Evolutionary conservation across 2,888 invertebrate species (phyloP).

Genomic region (Rhabditoides inermis): DNA sequence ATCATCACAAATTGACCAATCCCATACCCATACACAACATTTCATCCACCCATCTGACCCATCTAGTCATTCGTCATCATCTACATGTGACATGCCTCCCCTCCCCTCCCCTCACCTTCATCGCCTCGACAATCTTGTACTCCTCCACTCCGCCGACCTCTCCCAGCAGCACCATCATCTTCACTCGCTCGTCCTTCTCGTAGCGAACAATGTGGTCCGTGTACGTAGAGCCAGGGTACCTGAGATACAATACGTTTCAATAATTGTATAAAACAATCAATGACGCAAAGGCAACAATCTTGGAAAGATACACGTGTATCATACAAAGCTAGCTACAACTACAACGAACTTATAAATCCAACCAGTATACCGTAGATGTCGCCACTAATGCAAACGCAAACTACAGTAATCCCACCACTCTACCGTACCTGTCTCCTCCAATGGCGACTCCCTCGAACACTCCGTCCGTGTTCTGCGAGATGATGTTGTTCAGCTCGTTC

Average conservation of each 20-base stretch:
- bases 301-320: too few relatives aligned
- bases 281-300: too few relatives aligned
- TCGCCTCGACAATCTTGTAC: conserved; percentile 83
- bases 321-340: too few relatives aligned
- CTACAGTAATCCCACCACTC: neutral
- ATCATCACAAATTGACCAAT: too few relatives aligned
- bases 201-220: conserved; percentile 88
- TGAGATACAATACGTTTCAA: too few relatives aligned
- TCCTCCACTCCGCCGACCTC: conserved; percentile 98
- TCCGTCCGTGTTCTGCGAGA: conserved; percentile 76
- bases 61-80: too few relatives aligned
- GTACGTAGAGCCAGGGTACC: conserved; percentile 92
- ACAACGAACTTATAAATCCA: too few relatives aligned
- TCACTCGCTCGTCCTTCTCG: conserved; percentile 64
- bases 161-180: conserved; percentile 87
- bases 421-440: conserved; percentile 70
- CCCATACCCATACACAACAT: too few relatives aligned
- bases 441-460: conserved; percentile 84
- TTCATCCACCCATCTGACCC: too few relatives aligned
- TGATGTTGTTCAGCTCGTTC: conserved; percentile 94
- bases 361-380: too few relatives aligned
- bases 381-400: conserved; percentile 53
- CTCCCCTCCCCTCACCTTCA: conserved; percentile 65
- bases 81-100: too few relatives aligned
- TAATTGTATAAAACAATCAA: too few relatives aligned